Conservation (phyloP, 2,113 vertebrate genomes). For the Mus spicilegus region DNA sequence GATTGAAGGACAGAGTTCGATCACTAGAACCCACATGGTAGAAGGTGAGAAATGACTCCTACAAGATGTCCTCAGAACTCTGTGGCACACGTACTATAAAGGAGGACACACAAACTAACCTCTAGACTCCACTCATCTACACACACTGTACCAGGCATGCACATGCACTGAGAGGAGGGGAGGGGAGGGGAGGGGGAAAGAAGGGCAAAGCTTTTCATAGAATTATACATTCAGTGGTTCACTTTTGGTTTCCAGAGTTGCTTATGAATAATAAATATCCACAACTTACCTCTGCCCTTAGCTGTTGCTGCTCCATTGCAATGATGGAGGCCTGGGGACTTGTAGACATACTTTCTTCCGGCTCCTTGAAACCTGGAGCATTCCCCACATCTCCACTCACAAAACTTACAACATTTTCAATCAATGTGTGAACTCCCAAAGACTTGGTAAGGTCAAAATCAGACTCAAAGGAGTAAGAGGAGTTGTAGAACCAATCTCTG, state of each 20-base stretch:
- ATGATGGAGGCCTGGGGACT: constrained; percentile 94
- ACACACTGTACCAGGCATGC: not conserved
- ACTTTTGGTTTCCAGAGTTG: constrained; percentile 19
- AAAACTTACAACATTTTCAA: constrained; percentile 96
- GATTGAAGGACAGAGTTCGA: not conserved
- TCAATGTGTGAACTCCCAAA: constrained; percentile 93
- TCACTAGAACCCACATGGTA: not conserved
- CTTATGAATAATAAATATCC: not conserved
- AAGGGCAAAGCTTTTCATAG: constrained; percentile 14
- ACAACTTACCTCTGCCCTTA: constrained; percentile 93
- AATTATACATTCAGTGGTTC: not conserved
- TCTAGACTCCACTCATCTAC: not conserved
- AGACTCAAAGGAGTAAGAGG: constrained; percentile 91
- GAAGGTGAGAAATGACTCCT: too few species aligned
- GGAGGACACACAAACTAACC: not conserved
- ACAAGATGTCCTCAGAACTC: not conserved
- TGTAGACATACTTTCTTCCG: constrained; percentile 96
- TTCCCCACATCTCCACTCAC: constrained; percentile 95
- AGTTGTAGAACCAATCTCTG: constrained; percentile 90
- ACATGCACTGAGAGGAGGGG: not conserved
- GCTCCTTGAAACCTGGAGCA: constrained; percentile 95
- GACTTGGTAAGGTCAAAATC: constrained; percentile 93
- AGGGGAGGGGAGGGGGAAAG: not conserved
- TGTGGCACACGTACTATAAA: not conserved
- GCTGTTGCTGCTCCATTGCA: constrained; percentile 98